Base-by-base conservation (phyloP, 2,888 invertebrate species). In the Eugnorisma glareosa region DNA sequence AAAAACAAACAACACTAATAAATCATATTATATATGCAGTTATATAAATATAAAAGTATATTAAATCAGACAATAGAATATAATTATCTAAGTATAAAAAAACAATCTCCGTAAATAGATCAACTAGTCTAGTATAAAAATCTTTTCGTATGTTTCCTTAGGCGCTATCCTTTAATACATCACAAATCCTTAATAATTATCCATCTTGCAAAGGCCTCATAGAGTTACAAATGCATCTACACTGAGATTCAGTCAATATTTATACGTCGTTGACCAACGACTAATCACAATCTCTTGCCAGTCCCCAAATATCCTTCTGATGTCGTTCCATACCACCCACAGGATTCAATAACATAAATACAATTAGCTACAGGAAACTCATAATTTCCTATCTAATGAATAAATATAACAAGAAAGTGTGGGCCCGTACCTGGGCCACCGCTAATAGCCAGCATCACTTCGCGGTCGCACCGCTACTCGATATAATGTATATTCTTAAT, bases 81-180 rank as follows among this genome's bases (percentile, higher is more conserved):
- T 96, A n/a, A n/a, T n/a, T n/a, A 95, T 96, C 96, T 97, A 97
- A 96, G 95, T 96, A 96, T 96, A 96, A 96, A 96, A 94, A 96
- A 97, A 97, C 97, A 97, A 97, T 97, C 97, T 97, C 96, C 97
- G 96, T 96, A 97, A 96, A 96, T 96, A 97, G 96, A 95, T 96
- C 94, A 96, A 95, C 96, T 96, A 96, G 94, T 95, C 96, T 97
- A 97, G 96, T 97, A 97, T 97, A 97, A 97, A 97, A 97, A 96
- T 95, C 95, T 96, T 96, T 96, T 96, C 96, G 96, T 96, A 96
- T 96, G 96, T 96, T 95, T 97, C 96, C 96, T 96, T 96, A 97
- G 96, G 97, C 97, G 96, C 96, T 97, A 97, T 96, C 97, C 96
- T 94, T 96, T 95, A 96, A 96, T 96, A 96, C 96, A 97, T 97